These are phyloP conservation scores for Drosophila mimica DNA, from an alignment of 2,888 invertebrate genomes.

Conservation along the genomic window DNA sequence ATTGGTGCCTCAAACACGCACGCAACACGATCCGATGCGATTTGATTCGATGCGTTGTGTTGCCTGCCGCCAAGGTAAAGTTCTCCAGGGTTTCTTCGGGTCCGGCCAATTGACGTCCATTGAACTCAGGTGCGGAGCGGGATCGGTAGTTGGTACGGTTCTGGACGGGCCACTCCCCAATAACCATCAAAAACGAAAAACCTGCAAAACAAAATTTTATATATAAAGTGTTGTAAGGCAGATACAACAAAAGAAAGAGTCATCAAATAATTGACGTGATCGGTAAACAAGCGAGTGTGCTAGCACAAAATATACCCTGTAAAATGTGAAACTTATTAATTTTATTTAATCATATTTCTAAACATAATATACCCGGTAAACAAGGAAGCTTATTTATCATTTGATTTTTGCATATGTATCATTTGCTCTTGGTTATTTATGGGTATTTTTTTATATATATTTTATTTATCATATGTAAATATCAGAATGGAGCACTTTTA, in stretches of 20 bases:
- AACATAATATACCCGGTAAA: neutral
- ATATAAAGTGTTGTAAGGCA: constrained; percentile 12
- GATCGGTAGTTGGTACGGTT: constrained; percentile 1
- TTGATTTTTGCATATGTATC: neutral
- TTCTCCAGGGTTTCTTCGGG: constrained; percentile 31
- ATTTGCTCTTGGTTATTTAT: neutral
- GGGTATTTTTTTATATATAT: too few relatives aligned
- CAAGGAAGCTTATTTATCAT: neutral
- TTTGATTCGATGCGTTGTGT: neutral
- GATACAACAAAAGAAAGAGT: constrained; percentile 20
- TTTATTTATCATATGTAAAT: neutral
- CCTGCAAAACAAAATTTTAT: constrained; percentile 4
- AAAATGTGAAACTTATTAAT: neutral
- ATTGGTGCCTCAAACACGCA: constrained; percentile 48
- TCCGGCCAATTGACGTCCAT: constrained; percentile 54
- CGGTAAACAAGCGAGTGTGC: neutral
- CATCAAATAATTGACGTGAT: constrained; percentile 34
- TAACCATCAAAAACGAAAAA: constrained; percentile 27
- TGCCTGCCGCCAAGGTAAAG: constrained; percentile 34
- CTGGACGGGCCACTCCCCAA: constrained; percentile 59
- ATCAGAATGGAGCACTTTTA: too few relatives aligned
- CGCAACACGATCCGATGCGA: constrained; percentile 1
- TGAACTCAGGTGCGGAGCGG: constrained; percentile 53
- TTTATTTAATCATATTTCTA: neutral
- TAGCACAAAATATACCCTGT: constrained; percentile 28